These are phyloP conservation scores for Apostichopus japonicus DNA, from an alignment of 35 echinoderm and acorn worm genomes.

Conservation along the genomic window DNA sequence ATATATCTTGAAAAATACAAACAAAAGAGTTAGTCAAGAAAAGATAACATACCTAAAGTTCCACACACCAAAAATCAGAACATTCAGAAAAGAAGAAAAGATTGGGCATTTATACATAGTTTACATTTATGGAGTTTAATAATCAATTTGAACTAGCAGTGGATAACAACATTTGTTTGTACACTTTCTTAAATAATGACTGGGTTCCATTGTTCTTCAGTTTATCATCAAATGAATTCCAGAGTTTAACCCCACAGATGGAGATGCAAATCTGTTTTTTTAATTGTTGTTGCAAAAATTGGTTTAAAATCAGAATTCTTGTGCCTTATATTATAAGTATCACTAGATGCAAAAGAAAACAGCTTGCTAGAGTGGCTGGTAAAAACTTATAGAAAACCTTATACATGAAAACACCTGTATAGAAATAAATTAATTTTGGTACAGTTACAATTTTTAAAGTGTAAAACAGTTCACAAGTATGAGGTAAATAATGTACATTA, in stretches of 20 bases:
- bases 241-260: neutral
- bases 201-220: neutral
- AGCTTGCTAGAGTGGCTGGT: neutral
- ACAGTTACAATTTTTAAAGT: neutral
- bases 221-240: conserved; percentile 18
- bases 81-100: too few relatives aligned
- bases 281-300: neutral
- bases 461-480: neutral
- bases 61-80: too few relatives aligned
- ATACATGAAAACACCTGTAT: neutral
- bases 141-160: too few relatives aligned
- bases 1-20: too few relatives aligned
- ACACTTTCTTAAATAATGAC: neutral
- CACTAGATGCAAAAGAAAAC: conserved; percentile 7
- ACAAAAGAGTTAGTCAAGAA: too few relatives aligned
- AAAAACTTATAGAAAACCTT: neutral
- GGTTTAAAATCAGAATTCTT: conserved; percentile 13
- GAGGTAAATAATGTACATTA: neutral
- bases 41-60: too few relatives aligned
- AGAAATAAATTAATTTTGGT: neutral
- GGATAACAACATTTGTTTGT: neutral
- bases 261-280: neutral
- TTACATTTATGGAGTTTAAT: too few relatives aligned
- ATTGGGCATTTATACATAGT: too few relatives aligned
- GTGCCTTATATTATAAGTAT: conserved; percentile 25